Base-by-base conservation (phyloP, 2,888 invertebrate genomes). In the Drymonia ruficornis region DNA sequence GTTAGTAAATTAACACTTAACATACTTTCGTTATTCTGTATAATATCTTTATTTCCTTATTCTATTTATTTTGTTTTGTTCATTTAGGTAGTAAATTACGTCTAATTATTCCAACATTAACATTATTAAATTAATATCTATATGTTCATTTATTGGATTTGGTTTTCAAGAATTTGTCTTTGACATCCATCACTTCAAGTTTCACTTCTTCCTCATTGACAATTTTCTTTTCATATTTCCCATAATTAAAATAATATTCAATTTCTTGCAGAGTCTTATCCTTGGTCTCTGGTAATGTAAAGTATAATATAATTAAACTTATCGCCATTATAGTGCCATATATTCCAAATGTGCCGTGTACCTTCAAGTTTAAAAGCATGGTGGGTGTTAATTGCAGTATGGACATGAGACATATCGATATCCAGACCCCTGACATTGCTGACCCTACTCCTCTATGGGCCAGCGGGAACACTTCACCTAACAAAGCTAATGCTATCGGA, bases 261-360 rank as follows among this genome's bases (percentile, higher is more conserved):
- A 78, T 78, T 34, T 78, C 77, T 47, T 74, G 71, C 28, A 78
- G 52, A 9, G 78, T 76, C 13, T 62, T 74, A 18, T 78, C 74
- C 49, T 78, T 79, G 0, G 79, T 78, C 59, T 78, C 78, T 11
- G 76, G 80, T 42, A 78, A 51, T 29, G 63, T 61, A 40, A 71
- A 74, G 49, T 76, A 78, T 34, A 79, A 60, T 29, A 72, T 58
- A 5, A 67, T 0, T 15, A 80, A 62, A 0, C 65, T 52, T 7
- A 69, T 43, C 0, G 50, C 61, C 65, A 75, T 71, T 1, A 63
- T 42, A 13, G 67, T 8, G 13, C 70, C 72, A 49, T 67, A 75
- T 6, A 80, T 65, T 5, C 70, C 54, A 53, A 83, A 83, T 0
- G 77, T 76, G 0, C 82, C 83, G 47, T 80, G 69, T 0, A 79